These are phyloP conservation scores for Tethya wilhelma DNA, from an alignment of 37 sponge, comb jelly and placozoan genomes.

Conservation along the genomic window DNA sequence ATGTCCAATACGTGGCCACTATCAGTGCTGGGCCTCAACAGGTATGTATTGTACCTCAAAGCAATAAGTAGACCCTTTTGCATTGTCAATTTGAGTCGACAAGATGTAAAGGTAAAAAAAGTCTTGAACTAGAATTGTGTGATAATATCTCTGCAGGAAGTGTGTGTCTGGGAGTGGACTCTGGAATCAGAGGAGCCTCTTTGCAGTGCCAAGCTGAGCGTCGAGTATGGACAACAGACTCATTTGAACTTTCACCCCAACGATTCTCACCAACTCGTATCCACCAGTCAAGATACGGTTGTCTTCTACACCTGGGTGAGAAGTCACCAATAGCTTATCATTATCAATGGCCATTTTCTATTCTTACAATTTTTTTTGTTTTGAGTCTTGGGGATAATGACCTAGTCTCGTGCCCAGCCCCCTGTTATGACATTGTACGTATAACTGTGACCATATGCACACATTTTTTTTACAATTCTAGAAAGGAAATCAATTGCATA, in stretches of 20 bases:
- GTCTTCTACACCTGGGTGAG: conserved; percentile 91
- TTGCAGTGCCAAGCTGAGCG: conserved; percentile 31
- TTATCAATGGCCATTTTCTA: too few relatives aligned
- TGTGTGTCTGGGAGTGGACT: conserved; percentile 94
- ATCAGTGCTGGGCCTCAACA: conserved; percentile 63
- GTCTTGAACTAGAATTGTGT: neutral
- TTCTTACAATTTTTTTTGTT: too few relatives aligned
- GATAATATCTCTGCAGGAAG: conserved; percentile 22
- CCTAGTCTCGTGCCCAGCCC: too few relatives aligned
- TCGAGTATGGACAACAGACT: conserved; percentile 53
- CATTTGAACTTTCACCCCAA: conserved; percentile 67
- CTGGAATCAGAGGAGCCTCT: conserved; percentile 67
- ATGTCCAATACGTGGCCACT: conserved; percentile 80
- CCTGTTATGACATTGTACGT: too few relatives aligned
- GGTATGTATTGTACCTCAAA: conserved; percentile 28
- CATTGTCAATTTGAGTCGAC: neutral
- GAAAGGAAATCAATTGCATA: conserved; percentile 12
- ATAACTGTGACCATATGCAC: neutral
- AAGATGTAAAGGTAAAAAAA: too few relatives aligned
- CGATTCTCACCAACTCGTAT: conserved; percentile 68
- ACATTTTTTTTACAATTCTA: conserved; percentile 3
- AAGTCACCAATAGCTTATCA: too few relatives aligned
- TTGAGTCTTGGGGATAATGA: too few relatives aligned
- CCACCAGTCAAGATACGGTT: conserved; percentile 82
- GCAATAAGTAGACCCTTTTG: neutral